Conservation (phyloP, 2,888 invertebrate species). For the Dynastes maya region DNA sequence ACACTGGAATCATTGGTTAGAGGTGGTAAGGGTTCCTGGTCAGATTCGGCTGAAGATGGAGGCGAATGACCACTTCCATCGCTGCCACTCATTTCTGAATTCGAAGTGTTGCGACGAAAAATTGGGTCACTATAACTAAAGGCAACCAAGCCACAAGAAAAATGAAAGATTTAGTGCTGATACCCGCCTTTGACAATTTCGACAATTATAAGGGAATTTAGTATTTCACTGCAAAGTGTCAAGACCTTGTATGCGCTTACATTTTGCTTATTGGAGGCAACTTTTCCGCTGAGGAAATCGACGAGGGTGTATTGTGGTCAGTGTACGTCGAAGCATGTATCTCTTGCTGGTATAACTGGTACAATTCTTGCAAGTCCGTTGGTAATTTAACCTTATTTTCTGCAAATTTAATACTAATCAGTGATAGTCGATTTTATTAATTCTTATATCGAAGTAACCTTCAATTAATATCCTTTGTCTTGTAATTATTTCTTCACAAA, state of each 20-base stretch:
- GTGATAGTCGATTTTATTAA: neutral
- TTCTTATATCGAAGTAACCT: slow-evolving; percentile 72
- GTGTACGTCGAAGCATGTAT: slow-evolving; percentile 87
- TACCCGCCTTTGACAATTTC: neutral
- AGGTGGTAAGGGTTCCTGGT: slow-evolving; percentile 62
- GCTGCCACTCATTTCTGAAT: slow-evolving; percentile 61
- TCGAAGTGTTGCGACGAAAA: slow-evolving; percentile 62
- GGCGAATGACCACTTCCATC: slow-evolving; percentile 63
- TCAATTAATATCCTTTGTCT: slow-evolving; percentile 89
- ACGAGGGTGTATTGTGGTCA: slow-evolving; percentile 72
- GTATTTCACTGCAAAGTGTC: no score
- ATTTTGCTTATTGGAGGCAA: slow-evolving; percentile 78
- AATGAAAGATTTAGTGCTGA: neutral
- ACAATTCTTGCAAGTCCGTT: slow-evolving; percentile 84
- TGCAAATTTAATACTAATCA: slow-evolving; percentile 59
- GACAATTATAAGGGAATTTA: neutral
- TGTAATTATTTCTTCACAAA: slow-evolving; percentile 94
- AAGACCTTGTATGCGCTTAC: slow-evolving; percentile 62
- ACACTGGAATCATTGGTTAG: slow-evolving; percentile 63
- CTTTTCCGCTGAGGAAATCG: slow-evolving; percentile 73
- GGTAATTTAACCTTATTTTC: slow-evolving; percentile 82
- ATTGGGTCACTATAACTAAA: slow-evolving; percentile 67
- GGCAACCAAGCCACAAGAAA: no score
- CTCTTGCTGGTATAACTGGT: slow-evolving; percentile 89
- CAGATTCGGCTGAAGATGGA: slow-evolving; percentile 68